A percentile compares a stretch with the other conserved stretches of the same genome.
Conservation (phyloP, 2,888 invertebrate genomes). For the Baronia brevicornis region DNA sequence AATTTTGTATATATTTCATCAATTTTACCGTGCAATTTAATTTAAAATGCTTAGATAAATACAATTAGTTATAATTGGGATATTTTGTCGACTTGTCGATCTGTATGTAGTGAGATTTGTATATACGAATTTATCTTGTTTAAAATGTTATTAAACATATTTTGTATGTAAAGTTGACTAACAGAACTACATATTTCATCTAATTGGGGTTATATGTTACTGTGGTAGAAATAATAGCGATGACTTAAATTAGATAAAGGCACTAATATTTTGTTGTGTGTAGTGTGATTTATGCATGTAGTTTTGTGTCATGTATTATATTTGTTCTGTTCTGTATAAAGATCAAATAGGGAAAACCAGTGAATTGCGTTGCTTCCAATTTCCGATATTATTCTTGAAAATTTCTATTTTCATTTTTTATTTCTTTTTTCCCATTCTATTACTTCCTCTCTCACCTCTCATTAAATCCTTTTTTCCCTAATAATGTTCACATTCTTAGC, state of each 20-base stretch:
- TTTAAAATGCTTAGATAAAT: slow-evolving; percentile 2
- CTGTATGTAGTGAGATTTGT: slow-evolving; percentile 19
- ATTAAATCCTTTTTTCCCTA: too few relatives aligned
- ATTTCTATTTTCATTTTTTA: too few relatives aligned
- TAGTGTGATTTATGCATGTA: slow-evolving; percentile 1
- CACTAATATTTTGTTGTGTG: slow-evolving; percentile 7
- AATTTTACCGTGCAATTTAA: slow-evolving; percentile 1
- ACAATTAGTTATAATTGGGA: slow-evolving; percentile 2
- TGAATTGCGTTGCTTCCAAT: too few relatives aligned
- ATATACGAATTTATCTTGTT: slow-evolving; percentile 17
- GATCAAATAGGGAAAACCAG: too few relatives aligned
- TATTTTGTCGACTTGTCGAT: slow-evolving; percentile 6
- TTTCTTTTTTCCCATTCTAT: too few relatives aligned
- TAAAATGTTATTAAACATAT: slow-evolving; percentile 18
- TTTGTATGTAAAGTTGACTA: slow-evolving; percentile 18
- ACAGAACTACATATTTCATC: slow-evolving; percentile 8
- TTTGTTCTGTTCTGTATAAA: too few relatives aligned
- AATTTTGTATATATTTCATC: slow-evolving; percentile 11
- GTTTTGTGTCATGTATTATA: too few relatives aligned
- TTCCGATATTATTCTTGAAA: too few relatives aligned
- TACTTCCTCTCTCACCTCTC: too few relatives aligned
- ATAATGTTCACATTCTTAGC: too few relatives aligned
- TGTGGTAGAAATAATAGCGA: slow-evolving; percentile 5
- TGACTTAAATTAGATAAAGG: slow-evolving; percentile 8
- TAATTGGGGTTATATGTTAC: slow-evolving; percentile 4